Evolutionary conservation across 2,888 invertebrate genomes (phyloP), one percentile per base, ranked within the genome.

Genomic region (Chalcosyrphus nemorum): DNA sequence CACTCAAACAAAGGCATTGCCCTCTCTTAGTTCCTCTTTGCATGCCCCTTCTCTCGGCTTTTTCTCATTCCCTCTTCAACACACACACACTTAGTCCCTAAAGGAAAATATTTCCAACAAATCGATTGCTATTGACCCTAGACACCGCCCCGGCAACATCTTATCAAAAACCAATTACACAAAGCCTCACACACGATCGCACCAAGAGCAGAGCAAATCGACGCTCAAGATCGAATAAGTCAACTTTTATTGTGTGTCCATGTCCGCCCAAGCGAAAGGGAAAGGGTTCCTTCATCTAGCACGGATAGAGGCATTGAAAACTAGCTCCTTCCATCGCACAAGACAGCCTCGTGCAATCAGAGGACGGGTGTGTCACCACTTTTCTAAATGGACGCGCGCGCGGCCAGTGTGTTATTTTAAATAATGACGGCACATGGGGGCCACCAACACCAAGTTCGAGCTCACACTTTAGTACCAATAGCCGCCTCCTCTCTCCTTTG

Each of bases 341-440:
- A 0, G 5, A 1, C 47, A 50, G 29, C 66, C 41, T 56, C 54
- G 57, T 61, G 74, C 84, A 84, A 80, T 84, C 84, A 75, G 70
- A 70, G 74, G 74, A 75, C 84, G 84, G 84, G 84, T 80, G 84
- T 84, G 80, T 84, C 84, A 80, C 84, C 74, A 84, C 80, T 80
- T 84, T 84, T 84, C 84, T 59, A 84, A 84, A 84, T 84, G 84
- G 63, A 84, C 74, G 75, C 84, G 84, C 57, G 80, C 74, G 75
- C 84, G 84, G 80, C 70, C 80, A 80, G 80, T 80, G 84, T 80
- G 80, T 84, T 84, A 84, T 84, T 84, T 84, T 74, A 84, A 84
- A 84, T 84, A 84, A 80, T 80, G 80, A 80, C 57, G 38, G 74
- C 57, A 43, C 61, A 70, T 57, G 57, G 70, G 75, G 75, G 3